A percentile compares a stretch with the other conserved stretches of the same genome.
Conservation (phyloP, 2,113 vertebrate genomes). For the Leucosticte australis region DNA sequence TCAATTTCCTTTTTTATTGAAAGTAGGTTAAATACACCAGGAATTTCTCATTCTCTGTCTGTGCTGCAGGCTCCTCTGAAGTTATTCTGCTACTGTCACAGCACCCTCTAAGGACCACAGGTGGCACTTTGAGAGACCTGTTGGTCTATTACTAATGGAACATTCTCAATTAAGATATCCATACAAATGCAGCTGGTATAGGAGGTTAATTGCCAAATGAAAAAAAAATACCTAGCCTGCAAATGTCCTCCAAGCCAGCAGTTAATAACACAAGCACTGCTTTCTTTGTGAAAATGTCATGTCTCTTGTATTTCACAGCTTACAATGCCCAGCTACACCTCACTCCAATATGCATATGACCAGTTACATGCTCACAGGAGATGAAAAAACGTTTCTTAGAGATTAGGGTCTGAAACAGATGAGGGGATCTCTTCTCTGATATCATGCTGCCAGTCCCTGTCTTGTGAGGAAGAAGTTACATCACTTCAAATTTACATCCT, state of each 20-base stretch:
- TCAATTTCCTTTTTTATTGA: neutral
- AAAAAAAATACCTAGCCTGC: neutral
- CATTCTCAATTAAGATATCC: neutral
- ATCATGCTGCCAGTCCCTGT: neutral
- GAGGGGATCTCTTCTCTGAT: neutral
- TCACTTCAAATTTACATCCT: neutral
- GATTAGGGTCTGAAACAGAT: neutral
- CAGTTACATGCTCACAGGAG: neutral
- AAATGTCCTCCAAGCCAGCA: neutral
- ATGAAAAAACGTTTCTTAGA: neutral
- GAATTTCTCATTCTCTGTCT: neutral
- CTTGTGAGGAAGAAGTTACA: neutral
- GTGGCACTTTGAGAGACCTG: neutral
- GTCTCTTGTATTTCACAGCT: neutral
- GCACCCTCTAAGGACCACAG: neutral
- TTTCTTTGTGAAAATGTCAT: fast-evolving
- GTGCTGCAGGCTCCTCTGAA: neutral
- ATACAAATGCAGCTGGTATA: neutral
- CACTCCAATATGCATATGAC: fast-evolving
- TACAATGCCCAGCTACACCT: neutral
- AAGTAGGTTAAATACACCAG: neutral
- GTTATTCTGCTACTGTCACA: neutral
- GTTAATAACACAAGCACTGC: neutral
- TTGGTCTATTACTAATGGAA: neutral
- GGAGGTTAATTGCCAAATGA: neutral